phyloP scores from a whole-genome alignment of 2,888 invertebrate genomes.

The Leptinotarsa tumamoca region DNA sequence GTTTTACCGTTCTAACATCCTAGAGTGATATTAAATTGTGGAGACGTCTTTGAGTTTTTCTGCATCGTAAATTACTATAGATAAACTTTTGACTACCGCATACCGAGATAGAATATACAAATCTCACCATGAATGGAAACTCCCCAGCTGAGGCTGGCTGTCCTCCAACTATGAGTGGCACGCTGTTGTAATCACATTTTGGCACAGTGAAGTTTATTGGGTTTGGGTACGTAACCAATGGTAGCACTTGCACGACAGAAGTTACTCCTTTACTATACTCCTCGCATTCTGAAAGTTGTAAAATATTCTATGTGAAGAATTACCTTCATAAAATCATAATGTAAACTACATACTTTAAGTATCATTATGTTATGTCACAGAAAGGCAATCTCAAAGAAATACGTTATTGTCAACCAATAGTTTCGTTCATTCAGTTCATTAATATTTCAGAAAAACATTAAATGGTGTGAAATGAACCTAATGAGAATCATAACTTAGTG shows the following conservation, averaged over 20 bases:
- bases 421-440: background rate
- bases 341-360: too few relatives aligned
- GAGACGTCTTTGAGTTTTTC: too few relatives aligned
- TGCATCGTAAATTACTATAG: too few relatives aligned
- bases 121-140: conserved; percentile 74
- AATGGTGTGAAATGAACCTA: background rate
- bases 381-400: background rate
- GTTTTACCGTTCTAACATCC: too few relatives aligned
- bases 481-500: too few relatives aligned
- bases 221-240: conserved; percentile 68
- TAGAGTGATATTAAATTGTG: too few relatives aligned
- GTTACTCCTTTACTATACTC: conserved; percentile 69
- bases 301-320: background rate
- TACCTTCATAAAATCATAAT: background rate
- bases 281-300: conserved; percentile 68
- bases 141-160: conserved; percentile 69
- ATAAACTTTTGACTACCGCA: background rate
- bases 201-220: conserved; percentile 67
- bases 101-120: background rate
- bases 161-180: conserved; percentile 73
- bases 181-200: conserved; percentile 68
- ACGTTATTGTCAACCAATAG: background rate
- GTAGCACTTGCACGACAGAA: conserved; percentile 69
- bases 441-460: too few relatives aligned
- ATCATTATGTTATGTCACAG: too few relatives aligned